Conservation (phyloP, 2,113 vertebrate species). For the Mus pahari region DNA sequence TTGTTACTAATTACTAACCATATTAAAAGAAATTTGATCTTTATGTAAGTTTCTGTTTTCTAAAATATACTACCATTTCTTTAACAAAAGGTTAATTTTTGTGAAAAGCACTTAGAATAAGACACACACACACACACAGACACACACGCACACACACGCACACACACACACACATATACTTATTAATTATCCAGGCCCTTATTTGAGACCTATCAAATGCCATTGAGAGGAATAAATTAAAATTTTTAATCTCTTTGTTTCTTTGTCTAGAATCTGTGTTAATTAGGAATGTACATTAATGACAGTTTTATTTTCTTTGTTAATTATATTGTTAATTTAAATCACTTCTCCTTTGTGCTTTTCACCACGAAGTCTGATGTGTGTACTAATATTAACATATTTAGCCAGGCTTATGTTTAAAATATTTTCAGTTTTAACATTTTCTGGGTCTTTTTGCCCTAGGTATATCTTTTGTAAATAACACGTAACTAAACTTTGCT, state of each 20-base stretch:
- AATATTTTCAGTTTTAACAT: background rate
- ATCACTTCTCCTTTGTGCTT: background rate
- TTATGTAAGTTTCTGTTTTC: background rate
- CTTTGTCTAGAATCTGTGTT: background rate
- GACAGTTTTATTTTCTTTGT: slow-evolving; percentile 9
- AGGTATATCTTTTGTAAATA: background rate
- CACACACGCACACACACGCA: too few relatives aligned
- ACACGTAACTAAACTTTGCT: background rate
- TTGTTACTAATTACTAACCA: background rate
- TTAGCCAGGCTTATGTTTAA: background rate
- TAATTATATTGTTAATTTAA: background rate
- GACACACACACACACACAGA: background rate
- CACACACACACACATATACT: too few relatives aligned
- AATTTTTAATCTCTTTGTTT: background rate
- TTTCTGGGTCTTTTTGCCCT: background rate
- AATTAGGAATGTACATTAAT: background rate
- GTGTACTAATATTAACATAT: background rate
- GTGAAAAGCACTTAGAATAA: background rate
- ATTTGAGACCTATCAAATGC: background rate
- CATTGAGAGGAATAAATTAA: background rate
- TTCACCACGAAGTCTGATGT: background rate
- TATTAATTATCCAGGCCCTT: background rate
- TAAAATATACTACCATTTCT: background rate
- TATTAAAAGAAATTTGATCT: background rate
- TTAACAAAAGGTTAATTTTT: background rate